Evolutionary conservation across 37 sponge, comb jelly and placozoan species (phyloP), one percentile per base, ranked within the genome.

Genomic region (Beroe ovata): DNA sequence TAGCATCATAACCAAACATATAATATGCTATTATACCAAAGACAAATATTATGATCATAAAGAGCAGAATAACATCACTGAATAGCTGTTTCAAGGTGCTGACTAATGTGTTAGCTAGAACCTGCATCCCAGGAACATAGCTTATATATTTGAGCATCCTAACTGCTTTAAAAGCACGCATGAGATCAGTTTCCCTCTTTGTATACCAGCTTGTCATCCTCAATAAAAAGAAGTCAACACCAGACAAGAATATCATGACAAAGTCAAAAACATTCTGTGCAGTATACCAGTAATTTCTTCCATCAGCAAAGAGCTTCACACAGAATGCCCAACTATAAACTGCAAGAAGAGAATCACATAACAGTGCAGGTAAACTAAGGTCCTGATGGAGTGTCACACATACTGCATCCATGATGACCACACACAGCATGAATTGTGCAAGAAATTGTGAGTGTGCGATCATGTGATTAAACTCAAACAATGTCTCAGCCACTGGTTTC

Each of bases 21-120:
- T 77, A 77, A 25, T 25, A 77, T 1, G 54, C 84, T 23, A 77
- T 38, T n/a, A 77, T 36, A 25, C 84, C 84, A 36, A 77, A 77
- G 6, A 40, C 84, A 23, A 77, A 77, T 1, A 77, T 30, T n/a
- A 77, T 33, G 2, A 77, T 6, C 18, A 38, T 23, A 2, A 77
- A 54, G 0, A 77, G 84, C 8, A 77, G 84, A 77, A 77, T 25
- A 19, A 77, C 84, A 35, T 77, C 84, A 20, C 20, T 21, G 11
- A 77, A 32, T 25, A 77, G 47, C 14, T 39, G 16, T 41, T 41
- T 39, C 22, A 77, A 23, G 11, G 84, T 77, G 18, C 2, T 8
- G 0, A 77, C 84, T 23, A 77, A 54, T 3, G 84, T 35, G 18
- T 30, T 39, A 1, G 84, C 84, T 0, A 77, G 26, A 39, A 77